phyloP scores from a whole-genome alignment of 2,888 invertebrate genomes.

The Apamea epomidion region DNA sequence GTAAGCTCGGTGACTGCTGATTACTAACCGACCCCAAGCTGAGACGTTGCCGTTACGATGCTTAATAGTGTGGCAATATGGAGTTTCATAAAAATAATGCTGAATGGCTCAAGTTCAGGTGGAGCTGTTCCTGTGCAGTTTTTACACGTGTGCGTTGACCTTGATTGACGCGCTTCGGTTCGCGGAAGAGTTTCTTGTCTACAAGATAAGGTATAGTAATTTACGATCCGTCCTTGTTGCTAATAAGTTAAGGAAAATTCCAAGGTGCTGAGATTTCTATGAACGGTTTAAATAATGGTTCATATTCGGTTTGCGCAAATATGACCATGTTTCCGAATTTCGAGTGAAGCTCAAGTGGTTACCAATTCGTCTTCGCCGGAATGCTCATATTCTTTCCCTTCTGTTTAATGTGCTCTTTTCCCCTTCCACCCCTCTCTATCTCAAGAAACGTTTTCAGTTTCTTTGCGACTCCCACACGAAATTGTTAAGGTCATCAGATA shows the following conservation, averaged over 20 bases:
- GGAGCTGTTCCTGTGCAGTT: too few species aligned
- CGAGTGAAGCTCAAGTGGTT: too few species aligned
- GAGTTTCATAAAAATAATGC: neutral
- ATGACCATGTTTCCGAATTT: too few species aligned
- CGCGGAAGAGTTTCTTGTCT: slow-evolving; percentile 7
- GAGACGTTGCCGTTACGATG: neutral
- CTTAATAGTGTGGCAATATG: neutral
- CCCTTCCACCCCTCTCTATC: too few species aligned
- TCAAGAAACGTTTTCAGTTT: too few species aligned
- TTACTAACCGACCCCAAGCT: neutral
- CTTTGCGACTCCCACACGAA: too few species aligned
- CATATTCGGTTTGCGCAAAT: too few species aligned
- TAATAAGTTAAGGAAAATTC: neutral
- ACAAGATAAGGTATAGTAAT: slow-evolving; percentile 32
- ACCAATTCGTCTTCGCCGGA: too few species aligned
- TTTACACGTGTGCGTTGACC: too few species aligned
- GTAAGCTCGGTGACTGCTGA: neutral
- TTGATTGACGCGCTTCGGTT: slow-evolving; percentile 6
- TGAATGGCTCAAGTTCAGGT: neutral
- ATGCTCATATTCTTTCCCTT: too few species aligned
- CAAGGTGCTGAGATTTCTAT: slow-evolving; percentile 6
- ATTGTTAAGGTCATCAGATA: too few species aligned
- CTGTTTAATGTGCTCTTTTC: too few species aligned
- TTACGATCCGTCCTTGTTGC: neutral
- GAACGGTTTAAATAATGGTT: neutral